These are phyloP conservation scores for Eulemur rufifrons DNA, from an alignment of 2,113 vertebrate species.

Conservation along the genomic window DNA sequence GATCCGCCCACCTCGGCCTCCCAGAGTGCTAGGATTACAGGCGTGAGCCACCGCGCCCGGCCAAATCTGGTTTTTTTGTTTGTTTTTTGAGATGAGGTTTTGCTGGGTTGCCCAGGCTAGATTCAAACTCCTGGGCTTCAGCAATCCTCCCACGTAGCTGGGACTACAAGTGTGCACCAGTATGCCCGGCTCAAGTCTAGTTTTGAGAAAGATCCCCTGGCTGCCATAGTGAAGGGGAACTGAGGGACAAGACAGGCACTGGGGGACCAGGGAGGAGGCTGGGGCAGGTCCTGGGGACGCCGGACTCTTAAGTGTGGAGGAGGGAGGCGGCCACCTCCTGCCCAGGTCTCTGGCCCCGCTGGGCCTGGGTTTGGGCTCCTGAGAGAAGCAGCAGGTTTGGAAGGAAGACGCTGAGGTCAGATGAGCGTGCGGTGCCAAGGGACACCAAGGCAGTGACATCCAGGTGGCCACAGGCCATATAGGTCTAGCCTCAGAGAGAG, in stretches of 20 bases:
- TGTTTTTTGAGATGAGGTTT: no score
- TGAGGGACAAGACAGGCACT: not conserved
- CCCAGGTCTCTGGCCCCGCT: not conserved
- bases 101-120: no score
- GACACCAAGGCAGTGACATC: no score
- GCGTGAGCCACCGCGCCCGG: no score
- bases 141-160: no score
- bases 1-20: no score
- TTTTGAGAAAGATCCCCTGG: not conserved
- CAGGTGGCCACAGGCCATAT: rapidly evolving
- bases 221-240: no score
- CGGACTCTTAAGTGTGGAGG: not conserved
- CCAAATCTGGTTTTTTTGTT: not conserved
- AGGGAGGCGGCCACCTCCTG: rapidly evolving
- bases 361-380: not conserved
- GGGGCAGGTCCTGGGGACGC: not conserved
- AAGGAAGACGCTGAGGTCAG: not conserved
- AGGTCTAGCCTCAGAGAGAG: not conserved
- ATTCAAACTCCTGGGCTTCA: no score
- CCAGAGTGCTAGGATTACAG: no score
- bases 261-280: not conserved
- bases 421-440: not conserved
- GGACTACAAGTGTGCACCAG: no score
- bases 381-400: not conserved
- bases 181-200: no score